Conservation (phyloP, 2,113 vertebrate genomes). For the Thunnus thynnus region DNA sequence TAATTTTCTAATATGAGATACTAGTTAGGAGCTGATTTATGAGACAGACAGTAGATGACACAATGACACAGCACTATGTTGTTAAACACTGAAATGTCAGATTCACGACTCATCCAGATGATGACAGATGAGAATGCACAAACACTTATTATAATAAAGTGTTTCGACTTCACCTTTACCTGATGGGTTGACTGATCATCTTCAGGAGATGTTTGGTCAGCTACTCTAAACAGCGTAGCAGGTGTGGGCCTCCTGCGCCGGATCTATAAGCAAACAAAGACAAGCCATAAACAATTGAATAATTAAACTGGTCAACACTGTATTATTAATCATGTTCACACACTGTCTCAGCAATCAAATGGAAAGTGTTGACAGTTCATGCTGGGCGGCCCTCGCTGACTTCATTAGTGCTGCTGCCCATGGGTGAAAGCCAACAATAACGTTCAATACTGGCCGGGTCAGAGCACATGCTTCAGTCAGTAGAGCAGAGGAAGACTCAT, state of each 20-base stretch:
- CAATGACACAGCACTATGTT: background rate
- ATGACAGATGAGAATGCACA: slow-evolving; percentile 12
- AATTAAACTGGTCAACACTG: slow-evolving; percentile 11
- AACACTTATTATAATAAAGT: slow-evolving; percentile 38
- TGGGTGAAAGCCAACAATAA: slow-evolving; percentile 31
- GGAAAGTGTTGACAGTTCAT: slow-evolving; percentile 25
- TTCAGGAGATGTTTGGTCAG: slow-evolving; percentile 94
- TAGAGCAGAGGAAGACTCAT: slow-evolving; percentile 18
- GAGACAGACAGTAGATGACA: background rate
- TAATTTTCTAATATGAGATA: background rate
- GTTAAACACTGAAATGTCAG: too few relatives aligned
- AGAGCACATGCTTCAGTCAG: slow-evolving; percentile 7
- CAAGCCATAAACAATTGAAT: slow-evolving; percentile 46
- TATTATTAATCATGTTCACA: slow-evolving; percentile 51
- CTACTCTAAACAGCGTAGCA: slow-evolving; percentile 92
- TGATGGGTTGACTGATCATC: slow-evolving; percentile 83
- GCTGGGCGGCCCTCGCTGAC: background rate
- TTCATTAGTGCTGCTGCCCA: slow-evolving; percentile 32
- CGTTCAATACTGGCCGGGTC: background rate
- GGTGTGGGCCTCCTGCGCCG: slow-evolving; percentile 93
- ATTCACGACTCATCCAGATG: background rate
- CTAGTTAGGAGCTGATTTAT: background rate
- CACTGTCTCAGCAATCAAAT: slow-evolving; percentile 34
- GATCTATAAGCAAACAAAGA: slow-evolving; percentile 84
- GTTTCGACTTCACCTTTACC: slow-evolving; percentile 77